Base-by-base conservation (phyloP, 2,113 vertebrate genomes). In the Tenebrosternarchus preto region DNA sequence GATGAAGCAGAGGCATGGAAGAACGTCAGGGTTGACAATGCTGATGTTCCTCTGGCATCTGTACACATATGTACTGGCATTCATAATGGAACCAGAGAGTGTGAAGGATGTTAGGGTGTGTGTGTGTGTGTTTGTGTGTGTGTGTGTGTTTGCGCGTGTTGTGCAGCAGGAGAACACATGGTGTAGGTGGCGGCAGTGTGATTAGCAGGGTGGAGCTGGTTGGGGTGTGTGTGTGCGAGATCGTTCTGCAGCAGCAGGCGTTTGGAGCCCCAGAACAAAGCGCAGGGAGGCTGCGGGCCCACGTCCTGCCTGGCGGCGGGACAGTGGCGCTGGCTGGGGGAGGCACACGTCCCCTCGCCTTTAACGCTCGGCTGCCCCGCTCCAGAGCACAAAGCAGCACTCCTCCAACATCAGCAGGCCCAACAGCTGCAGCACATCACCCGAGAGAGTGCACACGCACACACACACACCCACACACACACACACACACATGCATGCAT, bases 381-480 rank as follows among this genome's bases (percentile, higher is more conserved):
- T 88, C 83, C 76, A 76, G 81, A 85, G 86, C 81, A 84, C 85
- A 84, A 79, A 79, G 78, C 75, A 59, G 61, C 56, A 57, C 83
- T 78, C 69, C 80, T 80, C 76, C 73, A 83, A 81, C 77, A 59
- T 85, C 73, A 79, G 85, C 61, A 27, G 64, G 25, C 77, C 80
- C 55, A 79, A 86, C 81, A 86, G 87, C 85, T 86, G 87, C 77
- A 78, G 64, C 22, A 69, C 53, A 22, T 79, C 84, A 68, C 57
- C 66, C 53, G 33, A 75, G 70, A 77, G 57, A 46, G 56, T n/a
- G n/a, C n/a, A 69, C 57, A 67, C 68, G 77, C 75, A 82, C 81
- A 78, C 66, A 68, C 71, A 84, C 36, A 71, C 59, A 61, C 68
- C 78, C 74, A 80, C 73, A 60, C 29, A 66, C 64, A 55, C 72